Conservation (phyloP, 2,113 vertebrate species). For the Vireo altiloquus region DNA sequence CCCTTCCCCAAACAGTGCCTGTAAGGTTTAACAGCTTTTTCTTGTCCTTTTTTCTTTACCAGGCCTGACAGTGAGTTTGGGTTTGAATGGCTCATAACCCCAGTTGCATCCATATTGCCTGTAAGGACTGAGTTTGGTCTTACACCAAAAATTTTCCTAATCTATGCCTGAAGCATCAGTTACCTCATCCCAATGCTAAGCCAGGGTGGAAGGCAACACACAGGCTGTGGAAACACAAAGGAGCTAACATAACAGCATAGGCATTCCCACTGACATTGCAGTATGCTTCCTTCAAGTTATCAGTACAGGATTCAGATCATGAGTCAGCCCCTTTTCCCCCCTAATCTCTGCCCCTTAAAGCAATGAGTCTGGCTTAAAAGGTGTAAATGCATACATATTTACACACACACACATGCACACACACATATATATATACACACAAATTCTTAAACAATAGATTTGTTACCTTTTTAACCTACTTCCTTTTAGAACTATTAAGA, state of each 20-base stretch:
- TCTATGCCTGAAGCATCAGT: not conserved
- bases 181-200: not conserved
- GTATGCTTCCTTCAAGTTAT: not conserved
- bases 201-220: not conserved
- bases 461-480: not conserved
- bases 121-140: not conserved
- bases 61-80: not conserved
- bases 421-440: too few species aligned
- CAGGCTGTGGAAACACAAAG: not conserved
- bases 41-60: not conserved
- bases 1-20: not conserved
- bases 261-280: not conserved
- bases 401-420: too few species aligned
- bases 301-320: not conserved
- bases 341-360: not conserved
- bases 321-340: not conserved
- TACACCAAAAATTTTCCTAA: not conserved
- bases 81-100: not conserved
- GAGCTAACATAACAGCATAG: not conserved
- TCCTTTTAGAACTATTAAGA: not conserved
- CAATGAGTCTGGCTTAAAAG: not conserved
- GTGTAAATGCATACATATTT: not conserved
- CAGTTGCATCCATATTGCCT: not conserved
- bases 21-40: not conserved
- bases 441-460: not conserved